These are phyloP conservation scores for Macquaria ambigua DNA, from an alignment of 2,113 vertebrate genomes.

Conservation along the genomic window DNA sequence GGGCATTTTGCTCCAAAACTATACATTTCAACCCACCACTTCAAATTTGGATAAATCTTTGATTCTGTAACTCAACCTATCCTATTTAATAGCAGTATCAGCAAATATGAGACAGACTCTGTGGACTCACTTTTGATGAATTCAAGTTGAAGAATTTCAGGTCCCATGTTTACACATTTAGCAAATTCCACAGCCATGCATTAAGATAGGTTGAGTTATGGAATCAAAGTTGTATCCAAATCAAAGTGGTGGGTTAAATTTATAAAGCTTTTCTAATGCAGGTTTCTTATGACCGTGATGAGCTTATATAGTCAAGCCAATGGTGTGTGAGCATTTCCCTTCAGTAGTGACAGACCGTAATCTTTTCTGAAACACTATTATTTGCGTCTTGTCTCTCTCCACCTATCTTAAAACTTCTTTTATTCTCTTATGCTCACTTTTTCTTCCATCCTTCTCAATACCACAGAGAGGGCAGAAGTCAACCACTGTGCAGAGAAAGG, in stretches of 20 bases:
- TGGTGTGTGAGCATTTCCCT: background rate
- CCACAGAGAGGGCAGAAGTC: background rate
- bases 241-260: background rate
- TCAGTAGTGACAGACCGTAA: background rate
- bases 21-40: background rate
- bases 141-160: no score
- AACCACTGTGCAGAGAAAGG: background rate
- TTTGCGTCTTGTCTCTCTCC: background rate
- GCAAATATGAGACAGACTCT: background rate
- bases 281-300: background rate
- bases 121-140: no score
- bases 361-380: background rate
- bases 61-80: background rate
- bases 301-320: background rate
- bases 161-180: background rate
- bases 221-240: background rate
- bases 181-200: background rate
- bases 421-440: background rate
- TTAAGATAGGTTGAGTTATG: background rate
- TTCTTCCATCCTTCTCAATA: background rate
- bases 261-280: background rate
- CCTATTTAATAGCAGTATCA: background rate
- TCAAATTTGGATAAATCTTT: conserved; percentile 4
- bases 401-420: background rate
- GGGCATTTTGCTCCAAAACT: background rate